Percentiles rank a stretch among this genome's conserved stretches.
Evolutionary conservation across 2,113 vertebrate genomes (phyloP).

Genomic region (Corvus moneduloides): DNA sequence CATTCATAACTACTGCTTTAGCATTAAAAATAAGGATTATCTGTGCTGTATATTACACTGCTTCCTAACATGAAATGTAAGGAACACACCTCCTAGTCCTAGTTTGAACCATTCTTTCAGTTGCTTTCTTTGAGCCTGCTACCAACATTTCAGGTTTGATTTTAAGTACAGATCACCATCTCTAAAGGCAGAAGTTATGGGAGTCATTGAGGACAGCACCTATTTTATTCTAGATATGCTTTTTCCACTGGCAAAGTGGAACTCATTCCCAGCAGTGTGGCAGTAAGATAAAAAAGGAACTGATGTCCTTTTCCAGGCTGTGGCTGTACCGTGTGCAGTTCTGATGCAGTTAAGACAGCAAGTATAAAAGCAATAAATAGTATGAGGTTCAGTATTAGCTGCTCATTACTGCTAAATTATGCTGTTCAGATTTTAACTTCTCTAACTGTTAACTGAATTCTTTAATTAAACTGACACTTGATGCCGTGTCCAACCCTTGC

Average conservation of each 20-base stretch:
- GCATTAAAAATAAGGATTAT: slow-evolving; percentile 48
- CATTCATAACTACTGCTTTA: slow-evolving; percentile 32
- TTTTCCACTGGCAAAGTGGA: slow-evolving; percentile 32
- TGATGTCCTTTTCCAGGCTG: background rate
- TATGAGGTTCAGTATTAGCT: slow-evolving; percentile 24
- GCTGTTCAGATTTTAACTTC: background rate
- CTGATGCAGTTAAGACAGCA: slow-evolving; percentile 18
- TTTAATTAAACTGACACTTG: background rate
- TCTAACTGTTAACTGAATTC: background rate
- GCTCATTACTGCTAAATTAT: background rate
- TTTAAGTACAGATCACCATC: background rate
- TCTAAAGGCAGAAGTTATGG: background rate
- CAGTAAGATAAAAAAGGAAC: background rate
- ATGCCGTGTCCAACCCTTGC: background rate
- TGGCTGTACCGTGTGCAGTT: background rate
- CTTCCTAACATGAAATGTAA: slow-evolving; percentile 45
- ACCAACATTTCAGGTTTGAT: background rate
- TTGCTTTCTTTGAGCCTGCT: background rate
- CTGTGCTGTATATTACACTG: slow-evolving; percentile 17
- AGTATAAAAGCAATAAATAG: slow-evolving; percentile 30
- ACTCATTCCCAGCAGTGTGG: slow-evolving; percentile 17
- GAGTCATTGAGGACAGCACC: slow-evolving; percentile 27
- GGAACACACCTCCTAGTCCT: background rate
- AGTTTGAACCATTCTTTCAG: background rate
- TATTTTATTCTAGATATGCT: background rate